phyloP scores from a whole-genome alignment of 2,113 vertebrate species.

The Paradoxurus hermaphroditus region DNA sequence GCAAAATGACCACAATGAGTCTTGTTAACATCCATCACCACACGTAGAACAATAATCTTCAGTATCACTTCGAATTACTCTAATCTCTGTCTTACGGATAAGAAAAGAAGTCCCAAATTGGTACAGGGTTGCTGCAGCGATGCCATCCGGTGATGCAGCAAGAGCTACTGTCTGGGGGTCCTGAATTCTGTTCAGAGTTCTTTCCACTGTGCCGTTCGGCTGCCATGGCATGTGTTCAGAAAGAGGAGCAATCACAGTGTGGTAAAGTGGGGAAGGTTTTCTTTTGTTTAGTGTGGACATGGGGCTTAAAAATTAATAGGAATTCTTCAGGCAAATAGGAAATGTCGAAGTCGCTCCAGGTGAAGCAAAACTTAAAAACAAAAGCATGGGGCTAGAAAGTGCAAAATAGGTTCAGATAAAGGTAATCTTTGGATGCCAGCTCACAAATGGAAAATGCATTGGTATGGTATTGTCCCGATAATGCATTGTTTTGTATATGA shows the following conservation, averaged over 20 bases:
- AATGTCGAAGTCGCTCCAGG: background rate
- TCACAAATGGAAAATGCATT: background rate
- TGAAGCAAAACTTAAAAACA: background rate
- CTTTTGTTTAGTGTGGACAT: background rate
- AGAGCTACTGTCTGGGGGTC: background rate
- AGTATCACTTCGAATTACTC: background rate
- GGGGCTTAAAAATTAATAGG: background rate
- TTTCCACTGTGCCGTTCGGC: background rate
- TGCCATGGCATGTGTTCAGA: background rate
- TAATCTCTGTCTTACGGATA: background rate
- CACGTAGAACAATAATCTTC: background rate
- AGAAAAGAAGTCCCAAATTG: background rate
- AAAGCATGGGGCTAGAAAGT: background rate
- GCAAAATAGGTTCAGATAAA: background rate
- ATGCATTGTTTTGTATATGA: background rate
- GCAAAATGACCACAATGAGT: background rate
- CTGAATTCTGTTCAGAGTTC: background rate
- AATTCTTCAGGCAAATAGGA: background rate
- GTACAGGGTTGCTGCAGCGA: background rate
- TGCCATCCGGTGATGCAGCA: background rate
- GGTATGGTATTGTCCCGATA: background rate
- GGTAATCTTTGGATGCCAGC: background rate
- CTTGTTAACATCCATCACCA: background rate
- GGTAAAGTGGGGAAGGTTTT: background rate
- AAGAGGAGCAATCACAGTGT: background rate